Percentiles rank a stretch among this genome's conserved stretches.
These are phyloP conservation scores for Pecten maximus DNA, from an alignment of 2,888 invertebrate genomes.

Conservation along the genomic window DNA sequence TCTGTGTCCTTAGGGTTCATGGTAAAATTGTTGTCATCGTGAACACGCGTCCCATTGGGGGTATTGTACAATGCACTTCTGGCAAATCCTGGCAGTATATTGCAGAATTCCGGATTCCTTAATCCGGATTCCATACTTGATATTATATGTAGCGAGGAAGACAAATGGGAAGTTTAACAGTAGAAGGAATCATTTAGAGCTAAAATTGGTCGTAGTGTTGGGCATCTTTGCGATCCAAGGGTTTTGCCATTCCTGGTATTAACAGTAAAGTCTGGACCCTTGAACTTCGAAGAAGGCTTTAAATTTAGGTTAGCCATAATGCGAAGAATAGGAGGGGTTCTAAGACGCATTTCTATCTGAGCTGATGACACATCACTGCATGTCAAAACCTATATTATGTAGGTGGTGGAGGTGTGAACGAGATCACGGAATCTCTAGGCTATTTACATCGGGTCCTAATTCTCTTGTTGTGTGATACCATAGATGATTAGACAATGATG, in stretches of 20 bases:
- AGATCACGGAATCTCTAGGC: background rate
- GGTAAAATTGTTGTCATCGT: background rate
- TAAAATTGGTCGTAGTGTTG: too few relatives aligned
- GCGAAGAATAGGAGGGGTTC: too few relatives aligned
- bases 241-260: too few relatives aligned
- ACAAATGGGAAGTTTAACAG: too few relatives aligned
- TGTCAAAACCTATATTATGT: background rate
- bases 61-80: background rate
- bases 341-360: too few relatives aligned
- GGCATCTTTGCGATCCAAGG: too few relatives aligned
- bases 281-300: too few relatives aligned
- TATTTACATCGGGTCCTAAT: background rate
- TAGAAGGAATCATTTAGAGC: too few relatives aligned
- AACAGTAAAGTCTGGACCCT: too few relatives aligned
- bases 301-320: too few relatives aligned
- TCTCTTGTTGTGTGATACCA: background rate
- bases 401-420: background rate
- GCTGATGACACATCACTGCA: background rate
- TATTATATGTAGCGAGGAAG: too few relatives aligned
- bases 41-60: background rate
- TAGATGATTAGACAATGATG: conserved; percentile 22
- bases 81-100: too few relatives aligned
- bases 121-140: background rate
- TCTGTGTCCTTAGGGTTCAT: background rate
- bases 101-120: background rate